These are phyloP conservation scores for Drosophila oshimai DNA, from an alignment of 1,140 invertebrate genomes.

Conservation along the genomic window DNA sequence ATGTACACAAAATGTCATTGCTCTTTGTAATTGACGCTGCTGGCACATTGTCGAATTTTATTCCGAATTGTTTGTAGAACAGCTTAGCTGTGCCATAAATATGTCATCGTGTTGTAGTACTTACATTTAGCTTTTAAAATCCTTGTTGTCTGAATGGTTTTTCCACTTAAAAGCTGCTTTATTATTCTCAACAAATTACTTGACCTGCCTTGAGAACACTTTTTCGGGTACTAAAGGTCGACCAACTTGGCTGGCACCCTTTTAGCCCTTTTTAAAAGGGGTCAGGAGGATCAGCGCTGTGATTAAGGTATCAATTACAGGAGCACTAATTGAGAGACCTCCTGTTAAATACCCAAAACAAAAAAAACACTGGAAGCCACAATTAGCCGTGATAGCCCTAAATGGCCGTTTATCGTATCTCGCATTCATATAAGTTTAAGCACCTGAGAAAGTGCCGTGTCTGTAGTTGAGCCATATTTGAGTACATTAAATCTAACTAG, in stretches of 20 bases:
- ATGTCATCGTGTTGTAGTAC: conserved; percentile 6
- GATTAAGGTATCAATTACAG: conserved; percentile 17
- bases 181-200: background rate
- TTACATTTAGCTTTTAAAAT: background rate
- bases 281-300: background rate
- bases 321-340: conserved; percentile 18
- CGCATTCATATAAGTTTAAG: conserved; percentile 38
- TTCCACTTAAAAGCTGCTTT: background rate
- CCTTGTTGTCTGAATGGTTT: background rate
- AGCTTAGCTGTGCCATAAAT: conserved; percentile 22
- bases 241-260: conserved; percentile 2
- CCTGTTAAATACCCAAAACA: conserved; percentile 3
- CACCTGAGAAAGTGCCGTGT: conserved; percentile 71
- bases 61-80: conserved; percentile 35
- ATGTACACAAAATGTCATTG: conserved; percentile 44
- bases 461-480: conserved; percentile 77
- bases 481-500: conserved; percentile 82
- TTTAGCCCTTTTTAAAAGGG: conserved; percentile 13
- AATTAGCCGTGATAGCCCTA: conserved; percentile 29
- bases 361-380: background rate
- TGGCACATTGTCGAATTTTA: conserved; percentile 11
- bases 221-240: background rate
- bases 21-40: conserved; percentile 30
- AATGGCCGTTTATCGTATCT: conserved; percentile 34
- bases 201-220: conserved; percentile 6